phyloP scores from a whole-genome alignment of 2,888 invertebrate species.

The Lottia gigantea region DNA sequence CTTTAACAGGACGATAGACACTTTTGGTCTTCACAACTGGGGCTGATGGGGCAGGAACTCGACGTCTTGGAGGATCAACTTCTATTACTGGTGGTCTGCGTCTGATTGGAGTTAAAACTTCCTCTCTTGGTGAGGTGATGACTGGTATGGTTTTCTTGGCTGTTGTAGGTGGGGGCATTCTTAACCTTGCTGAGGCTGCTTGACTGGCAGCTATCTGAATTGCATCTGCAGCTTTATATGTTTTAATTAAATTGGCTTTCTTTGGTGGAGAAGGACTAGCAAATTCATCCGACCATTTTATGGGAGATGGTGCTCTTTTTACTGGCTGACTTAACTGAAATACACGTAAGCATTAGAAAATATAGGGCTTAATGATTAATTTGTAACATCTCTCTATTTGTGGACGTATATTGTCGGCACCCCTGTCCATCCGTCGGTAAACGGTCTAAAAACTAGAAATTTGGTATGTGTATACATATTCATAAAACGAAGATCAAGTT shows the following conservation, averaged over 20 bases:
- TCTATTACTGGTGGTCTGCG: constrained; percentile 1
- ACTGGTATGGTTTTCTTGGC: not conserved
- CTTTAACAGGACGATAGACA: not conserved
- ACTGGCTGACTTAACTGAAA: not conserved
- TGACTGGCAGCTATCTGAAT: not conserved
- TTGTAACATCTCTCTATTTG: too few species aligned
- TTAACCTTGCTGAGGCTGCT: not conserved
- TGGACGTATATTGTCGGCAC: too few species aligned
- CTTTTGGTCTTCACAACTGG: not conserved
- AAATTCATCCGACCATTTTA: not conserved
- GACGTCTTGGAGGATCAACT: not conserved
- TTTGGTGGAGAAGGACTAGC: not conserved
- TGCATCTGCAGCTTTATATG: not conserved
- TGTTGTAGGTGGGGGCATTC: not conserved
- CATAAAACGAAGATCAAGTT: too few species aligned
- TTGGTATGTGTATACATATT: too few species aligned
- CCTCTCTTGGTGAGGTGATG: not conserved
- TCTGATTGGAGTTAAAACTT: not conserved
- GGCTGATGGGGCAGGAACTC: not conserved
- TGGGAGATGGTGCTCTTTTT: not conserved
- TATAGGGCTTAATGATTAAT: too few species aligned
- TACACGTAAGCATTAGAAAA: too few species aligned
- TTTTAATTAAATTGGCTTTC: not conserved
- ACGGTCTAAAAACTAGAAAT: too few species aligned
- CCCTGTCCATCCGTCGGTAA: too few species aligned